phyloP scores from a whole-genome alignment of 2,797 vertebrate genomes.

The Pseudochaenichthys georgianus region DNA sequence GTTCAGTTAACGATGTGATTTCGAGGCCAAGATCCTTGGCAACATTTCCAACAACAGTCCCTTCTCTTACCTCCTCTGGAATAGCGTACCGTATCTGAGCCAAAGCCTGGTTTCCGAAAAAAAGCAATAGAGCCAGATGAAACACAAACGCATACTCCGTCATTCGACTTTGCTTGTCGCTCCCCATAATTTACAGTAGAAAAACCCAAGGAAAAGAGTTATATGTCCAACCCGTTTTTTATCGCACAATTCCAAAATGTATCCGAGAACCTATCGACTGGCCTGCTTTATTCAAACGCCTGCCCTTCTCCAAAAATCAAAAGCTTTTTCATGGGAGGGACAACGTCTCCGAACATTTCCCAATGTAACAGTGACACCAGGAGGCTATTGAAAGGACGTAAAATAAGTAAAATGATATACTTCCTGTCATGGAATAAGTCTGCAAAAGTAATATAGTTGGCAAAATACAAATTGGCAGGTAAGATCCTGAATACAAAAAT shows the following conservation, averaged over 20 bases:
- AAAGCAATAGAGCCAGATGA: slow-evolving; percentile 9
- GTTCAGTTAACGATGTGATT: slow-evolving; percentile 57
- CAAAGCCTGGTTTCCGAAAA: slow-evolving; percentile 26
- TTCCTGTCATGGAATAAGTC: not conserved
- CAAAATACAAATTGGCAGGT: too few species aligned
- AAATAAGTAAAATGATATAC: too few species aligned
- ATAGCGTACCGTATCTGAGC: slow-evolving; percentile 84
- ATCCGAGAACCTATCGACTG: not conserved
- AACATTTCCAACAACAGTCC: slow-evolving; percentile 81
- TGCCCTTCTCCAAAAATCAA: slow-evolving; percentile 40
- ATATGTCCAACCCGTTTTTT: not conserved
- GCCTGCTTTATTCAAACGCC: not conserved
- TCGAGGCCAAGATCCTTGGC: slow-evolving; percentile 86
- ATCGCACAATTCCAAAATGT: not conserved
- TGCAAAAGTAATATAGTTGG: too few species aligned
- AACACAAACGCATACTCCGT: slow-evolving; percentile 20
- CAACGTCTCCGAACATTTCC: not conserved
- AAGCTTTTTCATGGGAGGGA: slow-evolving; percentile 35
- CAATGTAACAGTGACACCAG: slow-evolving; percentile 65
- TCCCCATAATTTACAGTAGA: slow-evolving; percentile 35
- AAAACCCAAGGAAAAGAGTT: not conserved
- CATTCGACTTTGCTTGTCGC: not conserved
- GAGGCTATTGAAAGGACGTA: slow-evolving; percentile 24
- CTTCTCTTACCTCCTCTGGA: slow-evolving; percentile 83
- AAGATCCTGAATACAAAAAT: too few species aligned